Base-by-base conservation (phyloP, 2,797 vertebrate genomes). In the Sebastes variabilis region DNA sequence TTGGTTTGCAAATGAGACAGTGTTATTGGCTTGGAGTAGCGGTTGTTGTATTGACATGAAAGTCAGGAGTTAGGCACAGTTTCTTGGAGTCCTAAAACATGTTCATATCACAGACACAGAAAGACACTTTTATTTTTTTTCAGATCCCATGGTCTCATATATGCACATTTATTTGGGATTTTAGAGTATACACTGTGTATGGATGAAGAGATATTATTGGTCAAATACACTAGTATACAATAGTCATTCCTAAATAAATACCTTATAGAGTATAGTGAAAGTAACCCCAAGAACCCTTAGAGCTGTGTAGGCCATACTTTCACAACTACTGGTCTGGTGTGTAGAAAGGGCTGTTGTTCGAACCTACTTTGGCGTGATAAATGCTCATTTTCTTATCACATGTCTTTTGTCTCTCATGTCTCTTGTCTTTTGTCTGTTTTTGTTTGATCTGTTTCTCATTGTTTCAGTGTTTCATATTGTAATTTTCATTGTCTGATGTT, bases 1-100 rank as follows among this genome's bases (percentile, higher is more conserved):
- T 91, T 93, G 88, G 52, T 83, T 91, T 93, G 87, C 88, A 93
- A 93, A 92, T 89, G 49, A 88, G 77, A 75, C 76, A 0, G 72
- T 64, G 72, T 58, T 76, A 24, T 69, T 82, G n/a, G 6, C 54
- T 70, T 54, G 10, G 64, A 46, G 61, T 72, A 66, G 66, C 29
- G 22, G 77, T 70, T 66, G 34, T 38, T 46, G n/a, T 27, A 36
- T 55, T 66, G 25, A 62, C 70, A 80, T 8, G 8, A 52, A 55
- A 71, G 52, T 52, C 46, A 49, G 46, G 16, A 49, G 46, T 49
- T 49, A 49, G 34, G 32, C 62, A 29, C 2, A 66, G 55, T 72
- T 65, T 54, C 36, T 58, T 24, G 18, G 8, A 61, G 46, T 20
- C 29, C 8, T 11, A 27, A 55, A 49, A 72, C 25, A 82, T 66